Base-by-base conservation (phyloP, 1,140 invertebrate species). In the Babylonia areolata region DNA sequence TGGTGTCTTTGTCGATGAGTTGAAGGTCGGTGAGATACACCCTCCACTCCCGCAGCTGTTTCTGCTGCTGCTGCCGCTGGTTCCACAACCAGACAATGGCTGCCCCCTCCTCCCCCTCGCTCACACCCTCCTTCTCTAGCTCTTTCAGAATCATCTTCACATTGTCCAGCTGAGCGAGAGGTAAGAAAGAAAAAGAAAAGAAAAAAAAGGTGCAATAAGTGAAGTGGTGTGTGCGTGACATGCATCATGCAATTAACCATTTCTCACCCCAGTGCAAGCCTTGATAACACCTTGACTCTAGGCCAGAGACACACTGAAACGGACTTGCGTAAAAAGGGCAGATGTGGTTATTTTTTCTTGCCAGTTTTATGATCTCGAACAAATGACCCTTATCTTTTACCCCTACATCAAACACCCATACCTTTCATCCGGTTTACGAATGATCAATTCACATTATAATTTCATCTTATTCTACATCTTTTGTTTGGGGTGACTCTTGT, bases 31-130 rank as follows among this genome's bases (percentile, higher is more conserved):
- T 85, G 28, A 92, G 85, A 69, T 91, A 89, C 23, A 91, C 51
- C 64, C 90, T 88, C 87, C 89, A 91, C n/a, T 91, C 86, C n/a
- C 85, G 83, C 42, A 92, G 81, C 79, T 90, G 88, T 31, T 88
- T 80, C 64, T 85, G 89, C n/a, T 90, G 88, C 39, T 87, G 69
- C n/a, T 92, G 88, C 31, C 89, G 80, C 64, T 90, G 88, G 64
- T 89, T 88, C 92, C 92, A 93, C 71, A 93, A 80, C 51, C 89
- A 87, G 37, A 91, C 84, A 37, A 92, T 85, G 40, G 92, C 90
- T 20, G 90, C 89, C 15, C 87, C 81, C 73, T 89, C 88, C 33
- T 91, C 89, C n/a, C 79, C 91, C 46, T 92, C 89, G 3, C 69
- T 89, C 12, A 31, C n/a, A 6, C 89, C 87, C 64, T 93, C 89